Percentiles rank a stretch among this genome's conserved stretches.
Evolutionary conservation across 2,113 vertebrate species (phyloP).

Genomic region (Trogon melanurus): DNA sequence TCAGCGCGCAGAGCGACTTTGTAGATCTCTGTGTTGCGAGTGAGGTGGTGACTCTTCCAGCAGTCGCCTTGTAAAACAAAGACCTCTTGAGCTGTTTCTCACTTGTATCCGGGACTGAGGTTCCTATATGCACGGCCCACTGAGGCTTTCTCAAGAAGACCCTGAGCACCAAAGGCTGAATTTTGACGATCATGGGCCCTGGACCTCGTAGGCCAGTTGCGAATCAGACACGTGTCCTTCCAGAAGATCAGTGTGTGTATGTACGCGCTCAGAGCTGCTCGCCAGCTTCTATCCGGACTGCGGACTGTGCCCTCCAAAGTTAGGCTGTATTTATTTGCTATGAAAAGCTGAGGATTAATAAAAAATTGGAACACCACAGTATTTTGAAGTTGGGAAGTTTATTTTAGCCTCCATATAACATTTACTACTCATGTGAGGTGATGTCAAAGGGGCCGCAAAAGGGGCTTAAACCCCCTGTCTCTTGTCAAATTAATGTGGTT

Average conservation of each 20-base stretch:
- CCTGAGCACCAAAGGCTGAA: neutral
- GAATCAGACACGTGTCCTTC: rapidly evolving
- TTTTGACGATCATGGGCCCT: neutral
- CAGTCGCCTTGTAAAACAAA: slow-evolving; percentile 80
- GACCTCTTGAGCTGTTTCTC: neutral
- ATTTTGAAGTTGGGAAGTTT: neutral
- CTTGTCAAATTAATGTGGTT: rapidly evolving
- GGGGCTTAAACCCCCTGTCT: neutral
- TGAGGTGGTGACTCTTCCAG: slow-evolving; percentile 79
- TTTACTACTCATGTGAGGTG: rapidly evolving
- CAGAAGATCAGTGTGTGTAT: rapidly evolving
- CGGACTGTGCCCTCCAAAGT: rapidly evolving
- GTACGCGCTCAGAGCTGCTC: rapidly evolving
- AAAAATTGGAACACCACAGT: rapidly evolving
- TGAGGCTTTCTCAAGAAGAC: no score
- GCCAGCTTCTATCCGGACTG: neutral
- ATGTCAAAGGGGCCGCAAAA: neutral
- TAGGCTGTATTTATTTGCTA: neutral
- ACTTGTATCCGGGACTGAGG: rapidly evolving
- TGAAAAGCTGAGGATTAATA: neutral
- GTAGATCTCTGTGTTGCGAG: slow-evolving; percentile 80
- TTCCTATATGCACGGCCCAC: rapidly evolving
- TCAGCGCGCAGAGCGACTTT: slow-evolving; percentile 80
- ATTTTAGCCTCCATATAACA: rapidly evolving
- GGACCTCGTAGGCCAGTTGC: rapidly evolving